These are phyloP conservation scores for Scaptomyza pallida DNA, from an alignment of 1,140 invertebrate species.

Conservation along the genomic window DNA sequence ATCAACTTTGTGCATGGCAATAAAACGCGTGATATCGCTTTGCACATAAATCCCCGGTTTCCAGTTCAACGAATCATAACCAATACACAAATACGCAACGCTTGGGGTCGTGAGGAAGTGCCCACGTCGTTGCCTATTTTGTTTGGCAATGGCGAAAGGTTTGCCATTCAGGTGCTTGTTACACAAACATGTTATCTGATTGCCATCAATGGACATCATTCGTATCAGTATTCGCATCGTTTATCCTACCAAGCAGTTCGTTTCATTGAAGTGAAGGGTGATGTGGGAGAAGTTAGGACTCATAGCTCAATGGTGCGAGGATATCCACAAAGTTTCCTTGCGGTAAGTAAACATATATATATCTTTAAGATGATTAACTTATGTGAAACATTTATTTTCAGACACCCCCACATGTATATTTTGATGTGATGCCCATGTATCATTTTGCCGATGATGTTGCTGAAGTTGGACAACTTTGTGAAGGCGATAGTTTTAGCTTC, in stretches of 20 bases:
- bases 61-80: conserved; percentile 89
- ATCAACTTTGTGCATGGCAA: conserved; percentile 86
- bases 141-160: conserved; percentile 78
- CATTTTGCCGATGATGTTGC: neutral
- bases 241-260: conserved; percentile 85
- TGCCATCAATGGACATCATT: conserved; percentile 89
- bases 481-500: conserved; percentile 10
- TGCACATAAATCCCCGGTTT: conserved; percentile 92
- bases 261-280: conserved; percentile 86
- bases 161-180: conserved; percentile 84
- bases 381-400: no score
- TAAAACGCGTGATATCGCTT: conserved; percentile 87
- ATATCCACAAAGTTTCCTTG: conserved; percentile 85
- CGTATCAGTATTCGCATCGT: conserved; percentile 88
- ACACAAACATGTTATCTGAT: conserved; percentile 85
- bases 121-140: conserved; percentile 85
- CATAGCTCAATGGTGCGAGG: conserved; percentile 80
- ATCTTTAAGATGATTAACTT: neutral
- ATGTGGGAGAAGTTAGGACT: conserved; percentile 85
- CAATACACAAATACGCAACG: conserved; percentile 86
- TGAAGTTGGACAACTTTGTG: neutral
- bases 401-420: neutral
- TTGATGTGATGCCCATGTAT: neutral
- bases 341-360: conserved; percentile 41
- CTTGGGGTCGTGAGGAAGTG: conserved; percentile 90